A percentile compares a stretch with the other conserved stretches of the same genome.
Conservation (phyloP, 2,113 vertebrate species). For the Engystomops pustulosus region DNA sequence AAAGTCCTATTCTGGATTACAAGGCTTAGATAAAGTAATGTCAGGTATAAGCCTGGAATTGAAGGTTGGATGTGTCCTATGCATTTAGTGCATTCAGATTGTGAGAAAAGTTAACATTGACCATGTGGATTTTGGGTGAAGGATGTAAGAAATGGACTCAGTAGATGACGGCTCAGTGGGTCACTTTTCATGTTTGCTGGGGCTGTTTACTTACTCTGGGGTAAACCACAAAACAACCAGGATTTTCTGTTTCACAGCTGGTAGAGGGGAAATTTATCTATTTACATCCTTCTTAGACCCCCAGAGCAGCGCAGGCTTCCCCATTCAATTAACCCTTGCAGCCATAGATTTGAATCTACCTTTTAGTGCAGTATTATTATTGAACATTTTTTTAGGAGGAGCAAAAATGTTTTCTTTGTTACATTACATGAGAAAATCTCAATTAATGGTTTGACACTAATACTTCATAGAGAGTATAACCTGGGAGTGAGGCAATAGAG, state of each 20-base stretch:
- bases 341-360: neutral
- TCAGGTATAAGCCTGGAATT: neutral
- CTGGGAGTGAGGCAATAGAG: no score
- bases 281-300: conserved; percentile 34
- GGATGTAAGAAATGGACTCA: conserved; percentile 17
- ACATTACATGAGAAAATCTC: no score
- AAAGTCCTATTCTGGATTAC: no score
- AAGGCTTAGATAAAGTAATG: neutral
- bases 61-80: neutral
- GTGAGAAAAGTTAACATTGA: conserved; percentile 1
- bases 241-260: conserved; percentile 43
- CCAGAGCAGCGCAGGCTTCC: neutral
- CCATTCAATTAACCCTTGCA: neutral
- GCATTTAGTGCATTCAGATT: neutral
- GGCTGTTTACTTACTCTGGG: conserved; percentile 29
- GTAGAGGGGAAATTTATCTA: conserved; percentile 21
- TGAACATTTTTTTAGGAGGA: no score
- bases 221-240: conserved; percentile 30
- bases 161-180: conserved; percentile 31
- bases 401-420: no score
- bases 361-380: no score
- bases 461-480: no score
- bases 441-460: no score
- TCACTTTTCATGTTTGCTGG: conserved; percentile 32
- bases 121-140: neutral